A percentile compares a stretch with the other conserved stretches of the same genome.
These are phyloP conservation scores for Tetramorium parvispinum DNA, from an alignment of 1,140 invertebrate species.

Conservation along the genomic window DNA sequence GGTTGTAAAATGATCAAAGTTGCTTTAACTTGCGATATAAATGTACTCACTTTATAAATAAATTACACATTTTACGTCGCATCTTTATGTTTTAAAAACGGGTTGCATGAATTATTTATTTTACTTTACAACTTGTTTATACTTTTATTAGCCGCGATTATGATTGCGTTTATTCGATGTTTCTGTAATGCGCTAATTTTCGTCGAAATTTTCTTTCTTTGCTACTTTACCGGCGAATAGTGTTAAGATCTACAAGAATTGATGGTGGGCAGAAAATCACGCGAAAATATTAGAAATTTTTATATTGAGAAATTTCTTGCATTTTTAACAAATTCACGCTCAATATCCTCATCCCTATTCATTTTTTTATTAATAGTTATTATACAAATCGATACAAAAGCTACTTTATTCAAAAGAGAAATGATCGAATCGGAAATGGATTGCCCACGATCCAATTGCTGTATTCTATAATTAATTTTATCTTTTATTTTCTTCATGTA, in stretches of 20 bases:
- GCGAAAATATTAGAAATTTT: not conserved
- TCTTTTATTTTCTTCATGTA: slow-evolving; percentile 20
- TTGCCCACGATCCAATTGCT: slow-evolving; percentile 35
- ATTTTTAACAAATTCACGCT: not conserved
- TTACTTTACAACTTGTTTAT: not conserved
- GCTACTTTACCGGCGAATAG: slow-evolving; percentile 3
- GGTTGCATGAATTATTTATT: not conserved
- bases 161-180: slow-evolving; percentile 4
- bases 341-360: not conserved
- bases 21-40: not conserved
- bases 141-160: slow-evolving; percentile 7
- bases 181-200: not conserved
- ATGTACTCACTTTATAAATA: not conserved
- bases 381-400: not conserved
- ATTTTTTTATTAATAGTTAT: slow-evolving; percentile 6
- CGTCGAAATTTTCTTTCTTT: slow-evolving; percentile 33
- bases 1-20: not conserved
- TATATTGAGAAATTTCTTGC: not conserved
- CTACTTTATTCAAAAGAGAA: not conserved
- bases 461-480: slow-evolving; percentile 22
- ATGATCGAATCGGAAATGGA: not conserved
- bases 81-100: not conserved
- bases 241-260: slow-evolving; percentile 27
- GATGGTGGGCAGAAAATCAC: slow-evolving; percentile 9
- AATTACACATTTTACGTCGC: slow-evolving; percentile 12